These are phyloP conservation scores for Drosophila ohnishii DNA, from an alignment of 1,140 invertebrate genomes.

Conservation along the genomic window DNA sequence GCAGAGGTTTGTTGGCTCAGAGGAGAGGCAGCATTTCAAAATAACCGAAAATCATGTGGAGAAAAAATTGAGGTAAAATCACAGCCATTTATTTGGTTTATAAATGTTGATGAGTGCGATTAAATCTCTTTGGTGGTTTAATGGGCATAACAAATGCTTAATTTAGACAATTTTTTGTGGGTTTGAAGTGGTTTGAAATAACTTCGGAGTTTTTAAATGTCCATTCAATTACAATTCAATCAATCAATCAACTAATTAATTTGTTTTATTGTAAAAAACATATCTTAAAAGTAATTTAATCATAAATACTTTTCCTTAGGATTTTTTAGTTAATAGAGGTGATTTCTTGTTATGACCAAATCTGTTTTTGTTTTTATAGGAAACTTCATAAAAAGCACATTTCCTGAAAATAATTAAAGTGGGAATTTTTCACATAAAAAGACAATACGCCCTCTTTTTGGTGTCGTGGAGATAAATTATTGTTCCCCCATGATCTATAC, in stretches of 20 bases:
- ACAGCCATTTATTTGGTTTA: constrained; percentile 2
- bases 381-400: not conserved
- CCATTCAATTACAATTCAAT: constrained; percentile 3
- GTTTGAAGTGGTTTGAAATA: not conserved
- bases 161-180: not conserved
- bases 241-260: not conserved
- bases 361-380: not conserved
- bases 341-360: no score
- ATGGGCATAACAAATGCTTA: constrained; percentile 5
- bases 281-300: no score
- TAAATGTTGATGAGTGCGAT: constrained; percentile 2
- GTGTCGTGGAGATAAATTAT: not conserved
- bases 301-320: no score
- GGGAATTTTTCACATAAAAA: not conserved
- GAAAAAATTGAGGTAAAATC: not conserved
- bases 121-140: constrained; percentile 8
- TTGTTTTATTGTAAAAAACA: no score
- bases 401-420: not conserved
- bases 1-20: not conserved
- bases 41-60: not conserved
- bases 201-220: not conserved
- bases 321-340: no score
- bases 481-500: constrained; percentile 11
- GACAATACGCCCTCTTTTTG: not conserved
- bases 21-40: not conserved